Percentiles rank a stretch among this genome's conserved stretches.
Evolutionary conservation across 2,113 vertebrate species (phyloP).

Genomic region (Bubo scandiacus): DNA sequence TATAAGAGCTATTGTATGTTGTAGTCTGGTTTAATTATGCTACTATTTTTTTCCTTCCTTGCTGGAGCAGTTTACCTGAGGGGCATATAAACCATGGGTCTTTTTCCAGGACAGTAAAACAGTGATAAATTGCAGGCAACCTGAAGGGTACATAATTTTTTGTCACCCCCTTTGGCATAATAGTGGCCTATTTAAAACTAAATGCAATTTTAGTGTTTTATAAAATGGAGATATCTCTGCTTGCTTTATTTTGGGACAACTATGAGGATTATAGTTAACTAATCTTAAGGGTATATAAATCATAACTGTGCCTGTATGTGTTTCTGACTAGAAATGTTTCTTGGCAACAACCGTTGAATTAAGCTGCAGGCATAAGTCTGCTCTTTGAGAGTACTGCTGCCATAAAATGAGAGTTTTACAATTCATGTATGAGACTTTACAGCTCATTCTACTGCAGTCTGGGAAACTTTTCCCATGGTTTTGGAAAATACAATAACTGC

Average conservation of each 20-base stretch:
- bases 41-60: neutral
- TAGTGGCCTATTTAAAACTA: neutral
- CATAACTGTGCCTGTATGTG: neutral
- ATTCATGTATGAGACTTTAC: neutral
- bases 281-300: neutral
- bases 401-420: neutral
- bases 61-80: neutral
- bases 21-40: constrained; percentile 19
- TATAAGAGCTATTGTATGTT: neutral
- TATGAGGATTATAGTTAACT: neutral
- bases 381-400: neutral
- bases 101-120: neutral
- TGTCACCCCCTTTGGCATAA: neutral
- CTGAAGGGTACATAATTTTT: neutral
- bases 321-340: constrained; percentile 17
- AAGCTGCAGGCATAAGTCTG: constrained; percentile 13
- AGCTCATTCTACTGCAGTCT: neutral
- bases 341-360: constrained; percentile 24
- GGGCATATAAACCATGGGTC: neutral
- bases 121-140: neutral
- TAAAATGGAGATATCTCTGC: neutral
- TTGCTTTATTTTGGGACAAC: neutral
- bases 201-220: neutral
- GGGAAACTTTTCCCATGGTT: neutral
- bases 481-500: neutral